A percentile compares a stretch with the other conserved stretches of the same genome.
These are phyloP conservation scores for Drosophila grimshawi DNA, from an alignment of 1,140 invertebrate species.

Conservation along the genomic window DNA sequence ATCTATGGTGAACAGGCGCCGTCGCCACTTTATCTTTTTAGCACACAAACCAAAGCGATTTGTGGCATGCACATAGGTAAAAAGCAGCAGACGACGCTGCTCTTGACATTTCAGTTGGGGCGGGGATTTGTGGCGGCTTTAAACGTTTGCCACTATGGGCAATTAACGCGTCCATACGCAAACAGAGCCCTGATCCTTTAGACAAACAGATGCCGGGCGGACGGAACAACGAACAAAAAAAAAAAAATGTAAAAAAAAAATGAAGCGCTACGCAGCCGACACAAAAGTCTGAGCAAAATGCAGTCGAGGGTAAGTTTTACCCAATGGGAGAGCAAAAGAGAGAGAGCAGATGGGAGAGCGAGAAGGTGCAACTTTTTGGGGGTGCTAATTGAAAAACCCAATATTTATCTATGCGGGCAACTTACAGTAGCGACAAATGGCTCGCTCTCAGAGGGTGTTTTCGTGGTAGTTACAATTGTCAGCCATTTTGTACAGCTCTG, in stretches of 20 bases:
- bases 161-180: conserved; percentile 79
- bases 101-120: conserved; percentile 60
- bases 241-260: conserved; percentile 9
- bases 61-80: conserved; percentile 40
- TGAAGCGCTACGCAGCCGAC: conserved; percentile 19
- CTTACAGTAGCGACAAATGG: conserved; percentile 27
- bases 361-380: conserved; percentile 40
- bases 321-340: neutral
- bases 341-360: neutral
- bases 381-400: conserved; percentile 80
- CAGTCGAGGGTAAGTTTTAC: conserved; percentile 36
- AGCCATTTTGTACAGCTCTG: conserved; percentile 59
- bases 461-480: conserved; percentile 40
- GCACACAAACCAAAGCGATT: conserved; percentile 51
- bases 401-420: conserved; percentile 68
- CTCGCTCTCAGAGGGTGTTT: conserved; percentile 57
- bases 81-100: conserved; percentile 32
- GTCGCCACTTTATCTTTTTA: conserved; percentile 64
- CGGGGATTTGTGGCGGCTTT: conserved; percentile 77
- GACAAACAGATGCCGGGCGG: conserved; percentile 57
- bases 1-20: conserved; percentile 15
- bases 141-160: conserved; percentile 81
- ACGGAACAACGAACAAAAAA: conserved; percentile 4
- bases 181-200: conserved; percentile 78
- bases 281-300: conserved; percentile 28